Evolutionary conservation across 2,797 vertebrate genomes (phyloP).

Genomic region (Agapornis canus): DNA sequence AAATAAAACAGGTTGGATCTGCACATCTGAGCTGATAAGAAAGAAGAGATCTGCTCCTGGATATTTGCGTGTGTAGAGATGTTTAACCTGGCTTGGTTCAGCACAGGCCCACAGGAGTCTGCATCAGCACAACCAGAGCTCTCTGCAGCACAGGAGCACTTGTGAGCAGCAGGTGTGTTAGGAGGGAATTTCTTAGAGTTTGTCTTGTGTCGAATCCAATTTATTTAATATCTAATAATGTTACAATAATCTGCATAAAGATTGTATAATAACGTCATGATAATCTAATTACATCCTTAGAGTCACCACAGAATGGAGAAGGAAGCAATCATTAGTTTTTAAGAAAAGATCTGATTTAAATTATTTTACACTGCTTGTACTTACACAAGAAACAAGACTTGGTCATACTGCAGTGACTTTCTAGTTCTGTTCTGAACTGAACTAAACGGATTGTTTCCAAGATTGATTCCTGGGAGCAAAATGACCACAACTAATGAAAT

Average conservation of each 20-base stretch:
- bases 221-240: neutral
- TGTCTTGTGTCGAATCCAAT: neutral
- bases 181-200: neutral
- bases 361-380: neutral
- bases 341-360: neutral
- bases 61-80: neutral
- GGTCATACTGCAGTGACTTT: neutral
- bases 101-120: neutral
- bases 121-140: neutral
- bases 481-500: neutral
- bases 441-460: neutral
- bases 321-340: neutral
- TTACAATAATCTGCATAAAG: neutral
- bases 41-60: neutral
- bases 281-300: neutral
- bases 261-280: neutral
- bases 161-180: neutral
- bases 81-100: neutral
- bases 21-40: neutral
- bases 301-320: neutral
- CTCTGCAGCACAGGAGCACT: neutral
- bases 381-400: neutral
- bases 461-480: neutral
- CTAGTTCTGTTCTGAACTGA: neutral
- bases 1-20: neutral